A percentile compares a stretch with the other conserved stretches of the same genome.
These are phyloP conservation scores for Psettodes erumei DNA, from an alignment of 2,113 vertebrate species.

Conservation along the genomic window DNA sequence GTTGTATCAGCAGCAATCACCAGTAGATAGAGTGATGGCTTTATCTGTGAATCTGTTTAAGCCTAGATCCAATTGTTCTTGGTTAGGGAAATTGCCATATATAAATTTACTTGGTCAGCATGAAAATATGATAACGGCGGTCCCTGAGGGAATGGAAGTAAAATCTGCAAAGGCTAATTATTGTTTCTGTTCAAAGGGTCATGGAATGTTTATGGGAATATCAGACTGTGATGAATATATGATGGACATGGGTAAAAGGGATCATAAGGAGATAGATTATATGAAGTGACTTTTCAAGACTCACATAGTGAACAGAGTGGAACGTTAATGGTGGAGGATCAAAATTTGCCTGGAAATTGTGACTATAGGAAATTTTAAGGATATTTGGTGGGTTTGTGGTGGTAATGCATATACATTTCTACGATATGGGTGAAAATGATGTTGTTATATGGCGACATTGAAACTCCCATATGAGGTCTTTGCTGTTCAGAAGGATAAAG, in stretches of 20 bases:
- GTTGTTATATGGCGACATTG: neutral
- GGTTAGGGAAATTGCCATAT: too few relatives aligned
- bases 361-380: neutral
- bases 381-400: slow-evolving; percentile 1
- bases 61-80: too few relatives aligned
- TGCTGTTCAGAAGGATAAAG: neutral
- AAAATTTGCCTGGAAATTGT: neutral
- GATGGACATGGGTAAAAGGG: neutral
- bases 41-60: too few relatives aligned
- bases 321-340: neutral
- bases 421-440: neutral
- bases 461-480: slow-evolving; percentile 12
- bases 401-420: neutral
- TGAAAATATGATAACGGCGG: neutral
- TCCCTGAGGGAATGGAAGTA: neutral
- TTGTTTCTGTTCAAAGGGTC: neutral
- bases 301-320: neutral
- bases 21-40: too few relatives aligned
- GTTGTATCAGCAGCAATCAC: too few relatives aligned
- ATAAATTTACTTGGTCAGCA: too few relatives aligned
- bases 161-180: neutral
- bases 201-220: slow-evolving; percentile 1
- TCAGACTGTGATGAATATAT: neutral
- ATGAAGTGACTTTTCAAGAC: neutral
- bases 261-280: neutral